Base-by-base conservation (phyloP, 2,797 vertebrate species). In the Microctenopoma steveboyesi region DNA sequence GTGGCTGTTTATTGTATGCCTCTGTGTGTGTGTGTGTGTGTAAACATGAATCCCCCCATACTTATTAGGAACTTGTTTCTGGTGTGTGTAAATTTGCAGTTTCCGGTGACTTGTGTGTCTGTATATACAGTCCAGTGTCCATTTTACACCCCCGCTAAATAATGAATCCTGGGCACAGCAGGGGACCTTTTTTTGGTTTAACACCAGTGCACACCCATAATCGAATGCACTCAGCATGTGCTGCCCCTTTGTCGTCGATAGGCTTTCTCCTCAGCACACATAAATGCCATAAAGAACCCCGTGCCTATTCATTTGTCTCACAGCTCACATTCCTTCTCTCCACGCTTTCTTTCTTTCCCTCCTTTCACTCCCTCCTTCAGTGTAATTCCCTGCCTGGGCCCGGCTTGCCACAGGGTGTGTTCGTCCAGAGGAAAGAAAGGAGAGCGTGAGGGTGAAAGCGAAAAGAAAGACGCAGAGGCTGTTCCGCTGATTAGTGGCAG, bases 151-250 rank as follows among this genome's bases (percentile, higher is more conserved):
- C 56, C 57, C 37, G 45, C 69, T 82, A 84, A 82, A 87, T 82
- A 86, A 89, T 89, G 82, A 86, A 71, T 79, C 62, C 64, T 33
- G 51, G 56, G 3, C 74, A 10, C 88, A 85, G 81, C 79, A 47
- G 84, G 90, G 71, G 73, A 54, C 69, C 65, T 69, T 85, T 85
- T 78, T 76, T 75, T 84, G 80, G 77, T 86, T 82, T 82, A 83
- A 87, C 82, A 69, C 79, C 76, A 64, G 50, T 73, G 81, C 35
- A 9, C 85, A 69, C 15, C 58, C 74, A 64, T 84, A 86, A 90
- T 88, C 79, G 83, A 91, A 85, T 76, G 70, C 81, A 81, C 82
- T 87, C 78, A 78, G 79, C 56, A 43, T 83, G 78, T 48, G 58
- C 82, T 49, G 76, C 33, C 74, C 72, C 74, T 88, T 85, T 88